A percentile compares a stretch with the other conserved stretches of the same genome.
These are phyloP conservation scores for Dysdera silvatica DNA, from an alignment of 1,140 invertebrate species.

Conservation along the genomic window DNA sequence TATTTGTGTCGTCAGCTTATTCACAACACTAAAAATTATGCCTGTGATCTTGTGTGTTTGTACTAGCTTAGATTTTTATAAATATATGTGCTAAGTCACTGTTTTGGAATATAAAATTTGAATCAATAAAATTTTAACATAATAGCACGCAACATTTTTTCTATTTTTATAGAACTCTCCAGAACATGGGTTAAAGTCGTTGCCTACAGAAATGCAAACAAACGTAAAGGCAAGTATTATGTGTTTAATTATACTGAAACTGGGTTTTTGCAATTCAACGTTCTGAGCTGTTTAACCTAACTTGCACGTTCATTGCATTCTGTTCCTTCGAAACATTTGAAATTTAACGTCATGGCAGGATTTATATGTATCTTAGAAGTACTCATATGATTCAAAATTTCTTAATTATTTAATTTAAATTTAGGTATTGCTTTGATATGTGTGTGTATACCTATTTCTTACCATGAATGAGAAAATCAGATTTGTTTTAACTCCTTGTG, in stretches of 20 bases:
- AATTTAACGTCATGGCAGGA: too few species aligned
- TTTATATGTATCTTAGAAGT: too few species aligned
- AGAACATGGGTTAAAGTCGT: neutral
- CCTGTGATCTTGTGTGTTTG: neutral
- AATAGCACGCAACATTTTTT: neutral
- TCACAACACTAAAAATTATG: neutral
- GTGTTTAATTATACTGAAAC: neutral
- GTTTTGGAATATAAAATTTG: neutral
- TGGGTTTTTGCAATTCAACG: neutral
- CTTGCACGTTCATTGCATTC: too few species aligned
- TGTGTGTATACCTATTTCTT: too few species aligned
- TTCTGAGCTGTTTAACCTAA: too few species aligned
- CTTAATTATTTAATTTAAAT: too few species aligned
- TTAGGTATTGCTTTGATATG: too few species aligned
- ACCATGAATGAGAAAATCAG: too few species aligned
- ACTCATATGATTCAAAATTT: too few species aligned
- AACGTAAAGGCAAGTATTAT: conserved; percentile 2
- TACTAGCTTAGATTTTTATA: neutral
- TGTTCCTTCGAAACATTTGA: too few species aligned
- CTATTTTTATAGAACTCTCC: conserved; percentile 13
- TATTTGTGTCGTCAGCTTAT: too few species aligned
- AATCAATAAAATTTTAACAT: neutral
- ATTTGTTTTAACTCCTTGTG: too few species aligned
- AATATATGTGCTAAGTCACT: neutral
- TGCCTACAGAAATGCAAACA: conserved; percentile 6